Evolutionary conservation across 2,888 invertebrate species (phyloP), one percentile per base, ranked within the genome.

Genomic region (Phania funesta): DNA sequence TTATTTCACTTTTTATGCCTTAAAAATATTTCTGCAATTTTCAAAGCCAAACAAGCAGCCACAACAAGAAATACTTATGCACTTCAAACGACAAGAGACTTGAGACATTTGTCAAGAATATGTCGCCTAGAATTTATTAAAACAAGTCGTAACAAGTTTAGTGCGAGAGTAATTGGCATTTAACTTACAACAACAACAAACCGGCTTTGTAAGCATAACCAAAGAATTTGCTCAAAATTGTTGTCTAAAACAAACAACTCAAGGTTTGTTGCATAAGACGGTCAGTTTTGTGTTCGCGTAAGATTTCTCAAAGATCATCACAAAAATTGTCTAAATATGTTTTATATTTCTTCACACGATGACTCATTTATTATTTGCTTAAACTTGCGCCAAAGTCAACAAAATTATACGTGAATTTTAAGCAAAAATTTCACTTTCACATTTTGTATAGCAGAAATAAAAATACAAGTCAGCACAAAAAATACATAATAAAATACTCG

Each of bases 381-480:
- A 56, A 75, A 75, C 75, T 75, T 75, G 75, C 65, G 65, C 75
- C 58, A 48, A 75, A 75, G 56, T 48, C 65, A 75, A 67, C 48
- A 65, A 26, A 48, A 48, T 20, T 24, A 16, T 20, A 22, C 22
- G 35, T 74, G 24, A 22, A 29, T 32, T 32, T 11, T 50, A 32
- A 22, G 32, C 16, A 32, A 52, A 76, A 48, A 54, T 73, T 79
- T 79, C 71, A 79, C 78, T 79, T 79, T 79, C 78, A 79, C 71
- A 79, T 56, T 76, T 68, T 50, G 18, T 62, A 18, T 26, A 52
- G 38, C 29, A 35, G 44, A 41, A 20, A 32, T 24, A 29, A 18
- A 22, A 52, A 38, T 8, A 52, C 5, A 65, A 65, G 11, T 38
- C n/a, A 32, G 22, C 32, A 35, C 13, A 29, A 22, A 32, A 46